These are phyloP conservation scores for Brenthis hecate DNA, from an alignment of 2,888 invertebrate species.

Conservation along the genomic window DNA sequence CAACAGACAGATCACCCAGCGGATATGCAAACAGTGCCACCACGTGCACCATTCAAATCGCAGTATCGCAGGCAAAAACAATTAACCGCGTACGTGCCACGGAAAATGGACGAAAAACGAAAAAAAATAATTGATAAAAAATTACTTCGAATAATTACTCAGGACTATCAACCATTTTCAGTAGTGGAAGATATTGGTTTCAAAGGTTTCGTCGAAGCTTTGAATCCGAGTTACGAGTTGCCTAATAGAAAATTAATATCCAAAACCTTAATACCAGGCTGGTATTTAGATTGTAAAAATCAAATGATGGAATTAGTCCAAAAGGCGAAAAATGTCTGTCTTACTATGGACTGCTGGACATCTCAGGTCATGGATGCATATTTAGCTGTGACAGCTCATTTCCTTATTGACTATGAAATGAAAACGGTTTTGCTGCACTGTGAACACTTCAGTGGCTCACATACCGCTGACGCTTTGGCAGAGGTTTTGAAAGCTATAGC, in stretches of 20 bases:
- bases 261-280: conserved; percentile 14
- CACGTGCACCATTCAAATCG: no score
- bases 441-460: conserved; percentile 13
- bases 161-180: conserved; percentile 24
- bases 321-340: conserved; percentile 17
- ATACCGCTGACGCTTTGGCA: conserved; percentile 12
- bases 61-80: background rate
- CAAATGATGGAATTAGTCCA: background rate
- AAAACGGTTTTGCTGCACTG: conserved; percentile 29
- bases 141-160: conserved; percentile 19
- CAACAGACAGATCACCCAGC: no score
- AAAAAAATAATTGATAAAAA: conserved; percentile 9
- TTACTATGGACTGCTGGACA: conserved; percentile 24
- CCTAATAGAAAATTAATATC: conserved; percentile 26
- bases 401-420: conserved; percentile 28
- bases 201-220: conserved; percentile 21
- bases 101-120: background rate
- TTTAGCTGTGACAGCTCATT: conserved; percentile 37
- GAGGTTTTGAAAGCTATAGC: background rate
- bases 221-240: conserved; percentile 26
- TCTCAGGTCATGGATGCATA: conserved; percentile 29
- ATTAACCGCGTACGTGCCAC: background rate
- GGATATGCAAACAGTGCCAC: no score
- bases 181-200: conserved; percentile 27
- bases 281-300: conserved; percentile 21